phyloP scores from a whole-genome alignment of 2,113 vertebrate genomes.

The Centrocercus urophasianus region DNA sequence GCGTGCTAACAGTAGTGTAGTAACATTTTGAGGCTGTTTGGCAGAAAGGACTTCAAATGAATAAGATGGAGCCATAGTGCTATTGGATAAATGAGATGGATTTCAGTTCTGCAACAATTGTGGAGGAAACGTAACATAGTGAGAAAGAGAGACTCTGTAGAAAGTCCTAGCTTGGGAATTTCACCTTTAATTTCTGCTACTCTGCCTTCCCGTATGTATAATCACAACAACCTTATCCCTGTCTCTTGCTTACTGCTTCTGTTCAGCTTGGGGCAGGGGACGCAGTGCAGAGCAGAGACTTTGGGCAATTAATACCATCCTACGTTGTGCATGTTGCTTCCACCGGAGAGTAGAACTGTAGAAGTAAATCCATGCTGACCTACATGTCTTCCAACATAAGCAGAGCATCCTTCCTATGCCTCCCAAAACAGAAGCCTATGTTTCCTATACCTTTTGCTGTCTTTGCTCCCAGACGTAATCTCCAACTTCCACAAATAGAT shows the following conservation, averaged over 20 bases:
- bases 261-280: neutral
- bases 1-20: neutral
- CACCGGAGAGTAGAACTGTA: neutral
- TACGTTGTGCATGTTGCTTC: rapidly evolving
- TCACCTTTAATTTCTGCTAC: neutral
- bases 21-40: neutral
- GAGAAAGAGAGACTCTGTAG: neutral
- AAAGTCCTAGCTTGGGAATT: neutral
- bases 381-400: neutral
- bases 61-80: neutral
- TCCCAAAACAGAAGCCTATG: neutral
- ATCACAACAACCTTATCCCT: neutral
- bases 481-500: slow-evolving; percentile 45
- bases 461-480: neutral
- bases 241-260: neutral
- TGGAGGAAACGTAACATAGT: rapidly evolving
- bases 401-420: neutral
- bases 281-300: neutral
- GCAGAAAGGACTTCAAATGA: neutral
- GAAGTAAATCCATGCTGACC: neutral
- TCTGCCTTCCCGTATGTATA: neutral
- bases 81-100: neutral
- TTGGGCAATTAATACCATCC: neutral
- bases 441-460: neutral
- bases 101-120: neutral